These are phyloP conservation scores for Ophioninae sp. DNA, from an alignment of 2,888 invertebrate species.

Conservation along the genomic window DNA sequence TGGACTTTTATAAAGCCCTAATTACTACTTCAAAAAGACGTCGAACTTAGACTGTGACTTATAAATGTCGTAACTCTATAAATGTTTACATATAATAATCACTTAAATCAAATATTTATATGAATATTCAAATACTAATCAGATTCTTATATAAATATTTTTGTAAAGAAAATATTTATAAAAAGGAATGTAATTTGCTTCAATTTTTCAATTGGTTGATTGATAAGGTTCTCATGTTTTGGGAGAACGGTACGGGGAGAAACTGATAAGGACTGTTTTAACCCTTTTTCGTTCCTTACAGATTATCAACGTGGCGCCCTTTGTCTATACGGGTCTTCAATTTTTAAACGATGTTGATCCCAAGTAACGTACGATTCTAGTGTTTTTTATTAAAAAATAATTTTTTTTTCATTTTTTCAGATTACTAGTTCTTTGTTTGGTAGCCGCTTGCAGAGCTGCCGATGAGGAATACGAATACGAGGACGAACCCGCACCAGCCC, in stretches of 20 bases:
- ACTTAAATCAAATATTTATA: not conserved
- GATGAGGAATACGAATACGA: conserved; percentile 76
- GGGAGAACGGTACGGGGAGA: not conserved
- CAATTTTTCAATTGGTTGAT: too few relatives aligned
- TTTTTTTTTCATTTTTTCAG: conserved; percentile 62
- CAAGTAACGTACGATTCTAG: not conserved
- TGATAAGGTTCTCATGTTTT: not conserved
- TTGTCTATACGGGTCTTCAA: not conserved
- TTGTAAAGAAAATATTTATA: not conserved
- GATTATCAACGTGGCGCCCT: too few relatives aligned
- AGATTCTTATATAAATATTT: too few relatives aligned
- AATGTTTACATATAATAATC: not conserved
- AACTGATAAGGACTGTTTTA: not conserved
- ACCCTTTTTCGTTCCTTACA: too few relatives aligned
- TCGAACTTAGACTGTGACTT: not conserved
- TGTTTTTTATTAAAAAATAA: conserved; percentile 12
- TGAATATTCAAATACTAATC: too few relatives aligned
- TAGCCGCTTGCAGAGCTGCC: conserved; percentile 71
- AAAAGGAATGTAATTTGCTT: too few relatives aligned
- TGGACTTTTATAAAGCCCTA: not conserved
- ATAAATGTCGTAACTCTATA: not conserved
- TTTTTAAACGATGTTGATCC: too few relatives aligned
- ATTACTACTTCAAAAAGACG: not conserved
- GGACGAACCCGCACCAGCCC: conserved; percentile 71
- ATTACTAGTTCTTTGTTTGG: conserved; percentile 70